Evolutionary conservation across 2,888 invertebrate genomes (phyloP), one percentile per base, ranked within the genome.

Genomic region (Mythimna loreyi): DNA sequence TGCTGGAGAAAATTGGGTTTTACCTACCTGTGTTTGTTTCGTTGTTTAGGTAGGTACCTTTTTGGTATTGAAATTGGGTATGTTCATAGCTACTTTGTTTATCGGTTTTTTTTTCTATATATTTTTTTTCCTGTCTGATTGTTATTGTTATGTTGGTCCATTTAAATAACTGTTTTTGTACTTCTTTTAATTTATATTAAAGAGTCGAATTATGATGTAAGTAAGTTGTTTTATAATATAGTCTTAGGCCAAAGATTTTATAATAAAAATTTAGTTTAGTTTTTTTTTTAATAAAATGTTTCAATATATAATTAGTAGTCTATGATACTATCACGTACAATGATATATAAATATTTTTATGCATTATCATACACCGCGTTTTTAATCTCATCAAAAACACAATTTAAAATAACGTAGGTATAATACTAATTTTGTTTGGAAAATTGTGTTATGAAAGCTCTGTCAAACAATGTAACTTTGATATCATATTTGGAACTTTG

Each of bases 1-100:
- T 56, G 4, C 23, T 36, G 36, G 33, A 66, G 30, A 19, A 72
- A 74, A 52, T 72, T 61, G 67, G 36, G 45, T 64, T 70, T 53
- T 36, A 2, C 23, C 28, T 36, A 5, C 23, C 53, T 36, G 16
- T 6, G 5, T 16, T 13, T 11, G 28, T 4, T 47, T 28, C 3
- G 1, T 25, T 25, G n/a, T 40, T 62, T 45, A n/a, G 2, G 16
- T 9, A 23, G n/a, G 11, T 30, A 53, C n/a, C 16, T 8, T 25
- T 25, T 50, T 7, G 7, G 50, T 25, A 8, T 45, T 19, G 8
- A 45, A n/a, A 45, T 25, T 50, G 16, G 25, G 3, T 50, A 1
- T 8, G 8, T 13, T 1, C 25, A 8, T 1, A 0, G 1, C 25
- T 16, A 9, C 19, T 28, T 52, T 28, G 16, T 28, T 28, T 28